Evolutionary conservation across 1,140 invertebrate species (phyloP), one percentile per base, ranked within the genome.

Genomic region (Euwallacea fornicatus): DNA sequence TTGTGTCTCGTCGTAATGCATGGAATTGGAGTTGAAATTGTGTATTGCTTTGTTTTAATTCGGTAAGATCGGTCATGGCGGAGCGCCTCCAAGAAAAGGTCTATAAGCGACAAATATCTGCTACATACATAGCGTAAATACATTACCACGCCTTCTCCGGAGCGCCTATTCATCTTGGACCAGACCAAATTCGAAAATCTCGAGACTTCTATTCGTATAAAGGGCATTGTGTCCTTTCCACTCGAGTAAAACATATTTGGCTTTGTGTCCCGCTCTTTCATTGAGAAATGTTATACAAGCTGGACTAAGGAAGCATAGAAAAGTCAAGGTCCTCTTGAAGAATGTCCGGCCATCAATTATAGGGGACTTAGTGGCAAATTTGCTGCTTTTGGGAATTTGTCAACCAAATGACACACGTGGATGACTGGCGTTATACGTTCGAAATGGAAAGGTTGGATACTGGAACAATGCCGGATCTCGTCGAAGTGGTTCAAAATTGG

Each of bases 201-300:
- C 13, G n/a, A 42, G 13, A 33, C 41, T n/a, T 11, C 33, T 60
- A 41, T 42, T 63, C 47, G 33, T 7, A 46, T 46, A 42, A 47
- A 41, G 13, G 21, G 21, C 58, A 60, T 60, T 60, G 58, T 60
- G 11, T 4, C 4, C 54, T 60, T 60, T 60, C 58, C 41, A 42
- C 58, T 60, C 41, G 58, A 60, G 58, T 60, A 60, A 42, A 60
- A 60, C 33, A 11, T 8, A 60, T 60, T 60, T 60, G 9, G 42
- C 58, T 41, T 60, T 60, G 58, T 60, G 21, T 13, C 21, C 21
- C 6, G 42, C 42, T 42, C 58, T 42, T 60, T n/a, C 58, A 60
- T 60, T 60, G 42, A 60, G 7, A n/a, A 50, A 50, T 50, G 46
- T 50, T 50, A 50, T 13, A 50, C 46, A 50, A 50, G 46, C 46